Base-by-base conservation (phyloP, 2,797 vertebrate genomes). In the Hydrophis major region DNA sequence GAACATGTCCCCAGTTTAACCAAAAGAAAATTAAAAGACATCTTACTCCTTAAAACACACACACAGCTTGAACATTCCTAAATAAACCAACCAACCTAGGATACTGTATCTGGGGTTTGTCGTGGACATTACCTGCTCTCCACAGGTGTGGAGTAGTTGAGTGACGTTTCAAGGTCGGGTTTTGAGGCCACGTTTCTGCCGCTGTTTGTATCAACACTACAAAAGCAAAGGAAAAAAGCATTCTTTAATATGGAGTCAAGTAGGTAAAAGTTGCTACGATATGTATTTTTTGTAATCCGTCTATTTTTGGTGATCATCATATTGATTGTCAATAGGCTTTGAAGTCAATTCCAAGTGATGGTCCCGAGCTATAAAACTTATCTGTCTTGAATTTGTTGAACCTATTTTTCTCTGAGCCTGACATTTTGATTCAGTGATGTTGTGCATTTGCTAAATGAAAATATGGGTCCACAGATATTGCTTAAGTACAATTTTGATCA, bases 191-290 rank as follows among this genome's bases (percentile, higher is more conserved):
- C 95, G 55, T n/a, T 94, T 37, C 37, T 32, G 55, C 83, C 69
- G 66, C 27, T 93, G 47, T 57, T 92, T 69, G 50, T 3, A n/a
- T 93, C 93, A 88, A 95, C 11, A 91, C 97, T 97, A 88, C 6
- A 89, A 86, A 89, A 88, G 53, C 57, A 93, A 60, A 90, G 8
- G 93, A 91, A 2, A 60, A 22, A 4, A 91, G 10, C 83, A 16
- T 78, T 11, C 20, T 32, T 42, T 32, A 87, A 89, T 5, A 0
- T 88, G 83, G 57, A 63, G 63, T 86, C 13, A 11, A 42, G 1
- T 20, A 42, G 69, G 32, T 11, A 16, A 78, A 42, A 22, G 37
- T 42, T 74, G 16, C 16, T 74, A 74, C 7, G 6, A 18, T 74
- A 7, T 74, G n/a, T 37, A 74, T 10, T 50, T 8, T 50, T 50